Evolutionary conservation across 2,797 vertebrate genomes (phyloP).

Genomic region (Takifugu rubripes): DNA sequence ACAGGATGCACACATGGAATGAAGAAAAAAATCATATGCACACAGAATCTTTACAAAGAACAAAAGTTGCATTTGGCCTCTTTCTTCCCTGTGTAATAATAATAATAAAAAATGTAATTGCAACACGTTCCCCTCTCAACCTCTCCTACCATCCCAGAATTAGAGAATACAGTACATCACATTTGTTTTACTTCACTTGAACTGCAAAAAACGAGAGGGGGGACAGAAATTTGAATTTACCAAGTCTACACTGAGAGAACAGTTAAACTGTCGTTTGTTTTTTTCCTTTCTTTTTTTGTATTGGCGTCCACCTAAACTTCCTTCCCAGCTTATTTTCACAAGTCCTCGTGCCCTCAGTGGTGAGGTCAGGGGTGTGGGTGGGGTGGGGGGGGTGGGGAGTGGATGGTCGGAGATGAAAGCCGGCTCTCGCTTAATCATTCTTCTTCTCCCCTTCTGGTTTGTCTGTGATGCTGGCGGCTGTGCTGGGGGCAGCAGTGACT

Average conservation of each 20-base stretch:
- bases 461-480: slow-evolving; percentile 70
- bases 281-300: slow-evolving; percentile 51
- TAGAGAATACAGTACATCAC: slow-evolving; percentile 85
- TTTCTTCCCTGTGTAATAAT: slow-evolving; percentile 49
- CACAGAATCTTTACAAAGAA: slow-evolving; percentile 70
- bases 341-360: slow-evolving; percentile 62
- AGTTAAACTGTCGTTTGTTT: slow-evolving; percentile 61
- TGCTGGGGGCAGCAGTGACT: slow-evolving; percentile 19
- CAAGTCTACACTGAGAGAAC: slow-evolving; percentile 77
- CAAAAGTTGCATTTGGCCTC: slow-evolving; percentile 56
- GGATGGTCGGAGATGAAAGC: slow-evolving; percentile 24
- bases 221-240: slow-evolving; percentile 71
- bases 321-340: slow-evolving; percentile 54
- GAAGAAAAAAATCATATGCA: slow-evolving; percentile 73
- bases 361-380: slow-evolving; percentile 29
- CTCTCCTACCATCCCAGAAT: slow-evolving; percentile 71
- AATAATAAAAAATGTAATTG: slow-evolving; percentile 51
- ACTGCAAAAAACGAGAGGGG: slow-evolving; percentile 75
- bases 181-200: slow-evolving; percentile 81
- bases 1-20: slow-evolving; percentile 77
- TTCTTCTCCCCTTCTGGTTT: slow-evolving; percentile 91
- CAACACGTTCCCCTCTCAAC: slow-evolving; percentile 41
- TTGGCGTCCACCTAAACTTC: slow-evolving; percentile 68
- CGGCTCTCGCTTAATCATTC: slow-evolving; percentile 76
- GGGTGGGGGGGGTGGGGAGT: too few species aligned